phyloP scores from a whole-genome alignment of 2,888 invertebrate genomes.

The Matsumyia berberina region DNA sequence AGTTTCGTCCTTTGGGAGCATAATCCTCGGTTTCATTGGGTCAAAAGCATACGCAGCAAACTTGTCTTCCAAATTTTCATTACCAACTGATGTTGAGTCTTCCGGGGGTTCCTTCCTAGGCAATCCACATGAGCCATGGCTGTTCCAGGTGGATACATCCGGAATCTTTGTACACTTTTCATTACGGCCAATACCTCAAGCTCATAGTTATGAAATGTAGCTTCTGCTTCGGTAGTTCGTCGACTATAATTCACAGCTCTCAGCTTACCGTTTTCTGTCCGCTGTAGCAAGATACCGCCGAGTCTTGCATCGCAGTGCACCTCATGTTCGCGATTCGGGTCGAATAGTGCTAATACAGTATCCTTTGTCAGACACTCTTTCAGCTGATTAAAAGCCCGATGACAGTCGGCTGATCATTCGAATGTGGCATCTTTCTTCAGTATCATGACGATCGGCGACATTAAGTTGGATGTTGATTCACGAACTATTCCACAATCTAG shows the following conservation, averaged over 20 bases:
- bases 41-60: too few species aligned
- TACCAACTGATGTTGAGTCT: too few species aligned
- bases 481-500: background rate
- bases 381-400: constrained; percentile 9
- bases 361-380: background rate
- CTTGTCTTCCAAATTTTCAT: too few species aligned
- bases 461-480: constrained; percentile 4
- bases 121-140: too few species aligned
- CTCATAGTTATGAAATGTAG: background rate
- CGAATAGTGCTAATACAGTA: background rate
- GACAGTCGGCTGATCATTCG: constrained; percentile 4
- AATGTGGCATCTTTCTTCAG: constrained; percentile 14
- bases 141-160: background rate
- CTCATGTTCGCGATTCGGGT: constrained; percentile 6
- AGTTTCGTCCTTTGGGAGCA: too few species aligned
- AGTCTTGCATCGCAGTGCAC: constrained; percentile 5
- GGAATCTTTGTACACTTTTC: constrained; percentile 1
- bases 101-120: too few species aligned
- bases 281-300: background rate
- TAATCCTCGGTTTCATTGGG: too few species aligned
- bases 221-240: constrained; percentile 1
- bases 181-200: too few species aligned
- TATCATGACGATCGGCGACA: background rate
- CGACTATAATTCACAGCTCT: background rate
- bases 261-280: background rate